These are phyloP conservation scores for Crocuta crocuta DNA, from an alignment of 2,113 vertebrate species.

Conservation along the genomic window DNA sequence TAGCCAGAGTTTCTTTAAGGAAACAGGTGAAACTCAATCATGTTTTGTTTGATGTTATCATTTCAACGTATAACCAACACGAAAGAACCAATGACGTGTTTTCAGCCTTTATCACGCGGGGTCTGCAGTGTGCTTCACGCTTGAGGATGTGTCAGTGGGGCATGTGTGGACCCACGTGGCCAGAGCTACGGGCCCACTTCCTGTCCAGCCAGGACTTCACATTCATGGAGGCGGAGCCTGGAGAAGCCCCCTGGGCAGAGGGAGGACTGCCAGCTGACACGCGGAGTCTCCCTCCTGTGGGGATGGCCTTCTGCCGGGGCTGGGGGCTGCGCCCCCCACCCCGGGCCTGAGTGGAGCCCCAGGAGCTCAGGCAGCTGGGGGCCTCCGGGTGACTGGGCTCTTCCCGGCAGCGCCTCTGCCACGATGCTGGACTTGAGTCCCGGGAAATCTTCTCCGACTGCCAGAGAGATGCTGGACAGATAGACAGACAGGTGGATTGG, in stretches of 20 bases:
- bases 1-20: neutral
- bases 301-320: neutral
- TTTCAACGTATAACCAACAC: neutral
- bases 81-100: neutral
- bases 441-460: neutral
- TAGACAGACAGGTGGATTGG: neutral
- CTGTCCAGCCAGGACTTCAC: neutral
- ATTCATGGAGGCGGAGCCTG: neutral
- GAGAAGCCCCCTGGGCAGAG: neutral
- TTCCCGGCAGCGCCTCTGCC: neutral
- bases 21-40: neutral
- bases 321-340: neutral
- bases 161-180: rapidly evolving
- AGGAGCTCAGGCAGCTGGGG: neutral
- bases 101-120: neutral
- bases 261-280: neutral
- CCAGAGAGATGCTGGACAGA: neutral
- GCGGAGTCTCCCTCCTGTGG: no score
- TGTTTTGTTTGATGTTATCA: neutral
- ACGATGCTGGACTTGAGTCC: neutral
- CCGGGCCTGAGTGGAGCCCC: neutral
- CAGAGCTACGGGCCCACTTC: neutral
- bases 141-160: neutral
- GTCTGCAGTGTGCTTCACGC: neutral
- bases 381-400: neutral